These are phyloP conservation scores for Sandelia bainsii DNA, from an alignment of 2,797 vertebrate genomes.

Conservation along the genomic window DNA sequence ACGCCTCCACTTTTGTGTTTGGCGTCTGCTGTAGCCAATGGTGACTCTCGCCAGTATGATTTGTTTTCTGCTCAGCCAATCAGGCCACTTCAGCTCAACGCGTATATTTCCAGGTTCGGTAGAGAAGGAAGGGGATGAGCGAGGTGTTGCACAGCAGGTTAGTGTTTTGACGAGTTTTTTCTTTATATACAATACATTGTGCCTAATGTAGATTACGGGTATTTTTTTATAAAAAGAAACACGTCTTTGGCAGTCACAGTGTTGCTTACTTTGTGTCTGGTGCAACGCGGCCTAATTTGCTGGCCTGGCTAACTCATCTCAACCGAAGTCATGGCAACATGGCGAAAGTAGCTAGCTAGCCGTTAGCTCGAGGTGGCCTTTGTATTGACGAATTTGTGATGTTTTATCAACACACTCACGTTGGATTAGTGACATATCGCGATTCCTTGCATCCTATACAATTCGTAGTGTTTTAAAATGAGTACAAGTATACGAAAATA, in stretches of 20 bases:
- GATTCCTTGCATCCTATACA: rapidly evolving
- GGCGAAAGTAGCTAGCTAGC: conserved; percentile 73
- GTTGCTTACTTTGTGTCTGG: rapidly evolving
- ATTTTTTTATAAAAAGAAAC: neutral
- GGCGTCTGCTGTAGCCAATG: conserved; percentile 66
- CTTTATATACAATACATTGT: neutral
- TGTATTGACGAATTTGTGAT: conserved; percentile 6
- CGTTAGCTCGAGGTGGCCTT: conserved; percentile 50
- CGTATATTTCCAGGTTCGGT: conserved; percentile 48
- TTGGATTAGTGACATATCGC: rapidly evolving
- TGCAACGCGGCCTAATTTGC: conserved; percentile 33
- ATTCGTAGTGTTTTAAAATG: rapidly evolving
- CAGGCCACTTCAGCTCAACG: neutral
- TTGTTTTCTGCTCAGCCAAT: conserved; percentile 68
- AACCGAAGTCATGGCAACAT: conserved; percentile 69
- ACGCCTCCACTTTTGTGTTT: conserved; percentile 30
- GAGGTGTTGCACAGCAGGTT: conserved; percentile 68
- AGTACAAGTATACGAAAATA: rapidly evolving
- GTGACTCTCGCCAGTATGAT: rapidly evolving
- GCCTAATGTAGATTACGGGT: neutral
- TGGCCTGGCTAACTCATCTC: conserved; percentile 39
- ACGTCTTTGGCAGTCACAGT: rapidly evolving
- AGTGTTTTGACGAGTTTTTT: conserved; percentile 52
- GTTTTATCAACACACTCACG: neutral
- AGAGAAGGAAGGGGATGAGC: conserved; percentile 63